Conservation (phyloP, 2,113 vertebrate species). For the Pachycephala philippinensis region DNA sequence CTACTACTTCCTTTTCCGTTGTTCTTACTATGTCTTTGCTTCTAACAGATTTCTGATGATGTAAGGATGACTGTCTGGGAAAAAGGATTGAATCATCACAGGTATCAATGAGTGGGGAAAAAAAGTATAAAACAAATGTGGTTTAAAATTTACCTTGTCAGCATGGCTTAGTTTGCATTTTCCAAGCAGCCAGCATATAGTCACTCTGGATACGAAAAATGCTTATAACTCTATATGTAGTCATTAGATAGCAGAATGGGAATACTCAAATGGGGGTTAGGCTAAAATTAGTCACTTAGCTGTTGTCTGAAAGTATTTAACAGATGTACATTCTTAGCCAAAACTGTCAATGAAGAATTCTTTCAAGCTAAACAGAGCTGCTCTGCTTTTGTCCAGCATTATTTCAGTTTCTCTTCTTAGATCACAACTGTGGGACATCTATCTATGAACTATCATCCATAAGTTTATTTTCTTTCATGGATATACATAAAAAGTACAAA, state of each 20-base stretch:
- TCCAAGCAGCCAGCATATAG: background rate
- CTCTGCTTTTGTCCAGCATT: background rate
- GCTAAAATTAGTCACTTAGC: background rate
- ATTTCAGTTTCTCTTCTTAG: background rate
- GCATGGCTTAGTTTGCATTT: background rate
- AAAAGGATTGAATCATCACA: background rate
- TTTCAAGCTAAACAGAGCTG: background rate
- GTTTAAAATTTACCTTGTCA: background rate
- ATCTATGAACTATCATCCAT: background rate
- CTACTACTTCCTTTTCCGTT: background rate
- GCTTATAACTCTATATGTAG: background rate
- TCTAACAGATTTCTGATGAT: background rate
- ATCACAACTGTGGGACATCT: background rate
- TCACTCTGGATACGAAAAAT: background rate
- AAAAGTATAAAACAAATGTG: background rate
- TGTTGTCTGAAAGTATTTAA: constrained; percentile 8
- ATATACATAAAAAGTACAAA: background rate
- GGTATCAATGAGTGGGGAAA: background rate
- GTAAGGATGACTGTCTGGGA: background rate
- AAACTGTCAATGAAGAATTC: constrained; percentile 16
- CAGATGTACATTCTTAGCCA: background rate
- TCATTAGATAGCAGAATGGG: background rate
- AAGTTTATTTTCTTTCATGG: background rate
- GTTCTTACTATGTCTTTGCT: background rate
- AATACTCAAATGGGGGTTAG: background rate